Percentiles rank a stretch among this genome's conserved stretches.
These are phyloP conservation scores for Beaufortia kweichowensis DNA, from an alignment of 2,113 vertebrate genomes.

Conservation along the genomic window DNA sequence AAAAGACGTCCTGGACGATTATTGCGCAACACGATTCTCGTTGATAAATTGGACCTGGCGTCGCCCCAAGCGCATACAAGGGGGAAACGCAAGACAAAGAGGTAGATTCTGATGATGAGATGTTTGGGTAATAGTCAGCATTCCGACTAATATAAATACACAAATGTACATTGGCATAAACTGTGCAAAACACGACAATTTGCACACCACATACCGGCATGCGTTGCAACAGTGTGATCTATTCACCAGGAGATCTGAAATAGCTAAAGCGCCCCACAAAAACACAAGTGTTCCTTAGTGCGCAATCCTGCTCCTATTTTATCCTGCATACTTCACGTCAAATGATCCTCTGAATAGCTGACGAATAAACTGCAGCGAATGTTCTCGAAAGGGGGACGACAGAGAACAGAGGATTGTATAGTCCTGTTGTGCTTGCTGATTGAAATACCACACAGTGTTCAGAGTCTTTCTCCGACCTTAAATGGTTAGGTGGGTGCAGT, in stretches of 20 bases:
- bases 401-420: constrained; percentile 36
- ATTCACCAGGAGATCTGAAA: constrained; percentile 29
- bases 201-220: constrained; percentile 44
- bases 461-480: constrained; percentile 68
- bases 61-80: neutral
- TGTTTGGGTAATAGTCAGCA: neutral
- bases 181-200: constrained; percentile 30
- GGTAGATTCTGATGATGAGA: neutral
- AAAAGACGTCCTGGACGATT: neutral
- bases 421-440: constrained; percentile 53
- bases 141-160: neutral
- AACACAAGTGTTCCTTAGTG: constrained; percentile 10
- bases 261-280: constrained; percentile 7
- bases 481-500: constrained; percentile 67
- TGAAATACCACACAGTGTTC: constrained; percentile 46
- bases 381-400: constrained; percentile 50
- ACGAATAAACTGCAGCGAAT: constrained; percentile 50
- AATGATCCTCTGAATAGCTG: constrained; percentile 48
- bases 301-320: constrained; percentile 26
- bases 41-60: constrained; percentile 1
- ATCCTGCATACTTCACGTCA: constrained; percentile 53
- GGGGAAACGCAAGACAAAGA: neutral
- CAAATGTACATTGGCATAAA: constrained; percentile 16
- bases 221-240: constrained; percentile 28
- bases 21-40: neutral